A percentile compares a stretch with the other conserved stretches of the same genome.
phyloP scores from a whole-genome alignment of 2,888 invertebrate species.

The Drosophila mercatorum region DNA sequence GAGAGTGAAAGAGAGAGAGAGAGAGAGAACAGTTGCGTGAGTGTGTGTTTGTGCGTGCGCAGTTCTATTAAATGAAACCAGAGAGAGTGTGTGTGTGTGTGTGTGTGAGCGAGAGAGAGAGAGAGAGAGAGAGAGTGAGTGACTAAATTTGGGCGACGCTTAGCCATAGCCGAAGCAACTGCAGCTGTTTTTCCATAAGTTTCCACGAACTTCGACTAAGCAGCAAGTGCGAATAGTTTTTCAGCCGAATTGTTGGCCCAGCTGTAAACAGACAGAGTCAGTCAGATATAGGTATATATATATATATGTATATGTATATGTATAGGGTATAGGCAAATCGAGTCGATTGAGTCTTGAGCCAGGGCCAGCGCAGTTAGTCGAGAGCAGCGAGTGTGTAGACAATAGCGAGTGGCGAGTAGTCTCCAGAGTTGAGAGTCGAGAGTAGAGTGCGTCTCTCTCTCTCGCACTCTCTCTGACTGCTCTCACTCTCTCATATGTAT shows the following conservation, averaged over 20 bases:
- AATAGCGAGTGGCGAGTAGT: slow-evolving; percentile 34
- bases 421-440: neutral
- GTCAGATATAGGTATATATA: neutral
- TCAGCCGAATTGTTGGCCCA: neutral
- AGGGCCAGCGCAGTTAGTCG: slow-evolving; percentile 8
- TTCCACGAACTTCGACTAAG: neutral
- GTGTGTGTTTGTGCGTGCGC: slow-evolving; percentile 51
- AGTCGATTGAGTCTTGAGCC: slow-evolving; percentile 1
- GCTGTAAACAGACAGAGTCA: neutral
- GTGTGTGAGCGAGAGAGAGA: neutral
- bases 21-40: neutral
- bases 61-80: slow-evolving; percentile 26
- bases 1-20: slow-evolving; percentile 5
- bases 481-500: slow-evolving; percentile 1
- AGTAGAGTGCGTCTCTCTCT: neutral
- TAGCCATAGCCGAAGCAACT: slow-evolving; percentile 33
- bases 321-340: neutral
- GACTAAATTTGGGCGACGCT: slow-evolving; percentile 8
- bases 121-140: neutral
- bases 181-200: slow-evolving; percentile 45
- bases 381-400: slow-evolving; percentile 20
- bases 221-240: neutral
- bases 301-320: neutral
- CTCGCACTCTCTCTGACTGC: neutral
- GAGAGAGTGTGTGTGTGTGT: neutral